These are phyloP conservation scores for Melanerpes formicivorus DNA, from an alignment of 2,113 vertebrate genomes.

Conservation along the genomic window DNA sequence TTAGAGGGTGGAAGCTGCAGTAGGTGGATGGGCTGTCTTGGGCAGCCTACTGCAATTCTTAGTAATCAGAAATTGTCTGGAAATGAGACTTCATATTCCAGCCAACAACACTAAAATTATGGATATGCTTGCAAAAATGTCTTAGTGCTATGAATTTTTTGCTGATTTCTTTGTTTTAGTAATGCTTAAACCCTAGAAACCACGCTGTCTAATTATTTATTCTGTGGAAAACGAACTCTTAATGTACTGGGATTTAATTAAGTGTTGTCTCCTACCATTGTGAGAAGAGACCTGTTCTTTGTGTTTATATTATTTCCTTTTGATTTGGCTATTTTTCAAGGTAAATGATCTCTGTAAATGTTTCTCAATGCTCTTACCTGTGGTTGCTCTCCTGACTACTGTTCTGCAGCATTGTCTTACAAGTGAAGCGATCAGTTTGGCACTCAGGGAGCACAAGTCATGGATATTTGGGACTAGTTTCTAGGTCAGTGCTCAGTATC, in stretches of 20 bases:
- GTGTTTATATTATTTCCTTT: neutral
- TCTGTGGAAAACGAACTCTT: neutral
- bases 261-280: neutral
- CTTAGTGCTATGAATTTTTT: neutral
- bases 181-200: neutral
- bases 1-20: neutral
- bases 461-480: neutral
- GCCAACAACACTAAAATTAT: neutral
- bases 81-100: neutral
- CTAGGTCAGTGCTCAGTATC: neutral
- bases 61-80: slow-evolving; percentile 18
- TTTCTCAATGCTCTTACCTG: neutral
- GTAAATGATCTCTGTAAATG: neutral
- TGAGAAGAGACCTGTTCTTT: neutral
- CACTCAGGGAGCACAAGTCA: neutral
- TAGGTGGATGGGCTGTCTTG: slow-evolving; percentile 17
- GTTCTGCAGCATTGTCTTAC: neutral
- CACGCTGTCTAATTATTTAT: neutral
- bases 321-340: neutral
- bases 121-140: slow-evolving; percentile 34
- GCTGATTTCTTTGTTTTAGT: neutral
- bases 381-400: neutral
- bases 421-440: neutral
- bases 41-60: neutral
- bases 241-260: neutral